Evolutionary conservation across 2,797 vertebrate genomes (phyloP), one percentile per base, ranked within the genome.

Genomic region (Valencia hispanica): DNA sequence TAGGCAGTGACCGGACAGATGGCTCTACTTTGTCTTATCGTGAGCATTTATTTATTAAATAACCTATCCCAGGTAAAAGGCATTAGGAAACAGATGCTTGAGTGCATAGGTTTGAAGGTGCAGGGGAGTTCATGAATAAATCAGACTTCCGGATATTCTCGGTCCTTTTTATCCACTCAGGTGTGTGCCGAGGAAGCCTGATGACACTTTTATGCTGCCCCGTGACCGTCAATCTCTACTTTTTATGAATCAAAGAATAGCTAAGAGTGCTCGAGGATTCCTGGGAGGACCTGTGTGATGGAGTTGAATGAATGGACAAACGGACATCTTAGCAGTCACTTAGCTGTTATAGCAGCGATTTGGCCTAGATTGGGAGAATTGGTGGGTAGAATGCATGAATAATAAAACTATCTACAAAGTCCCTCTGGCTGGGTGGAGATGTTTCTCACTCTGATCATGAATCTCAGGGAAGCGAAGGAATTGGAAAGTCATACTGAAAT

Each of bases 111-210:
- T 74, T 79, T 70, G 25, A 43, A 75, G 78, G 77, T 74, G 87
- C 75, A 43, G 68, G 55, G 72, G 63, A 84, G 86, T 88, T 94
- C 92, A 95, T 95, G 86, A 95, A 95, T 95, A 90, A 95, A 93
- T 93, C 81, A 95, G 83, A 79, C 84, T 78, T 78, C 85, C 61
- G 75, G 92, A 92, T 92, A 87, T 90, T 89, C 87, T 85, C 80
- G 75, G 80, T 78, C 85, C 91, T 91, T 85, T 92, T 88, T 89
- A 86, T 83, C 81, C 91, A 88, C 82, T 85, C 69, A 90, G 86
- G 79, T 88, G 85, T 81, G 71, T 79, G 69, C 65, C 50, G 9
- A 70, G 75, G 66, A 75, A 73, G 82, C 78, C 78, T 85, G 84
- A 87, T 81, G 88, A 89, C 84, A 83, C 74, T 68, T 78, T 74